Evolutionary conservation across 1,140 invertebrate species (phyloP), one percentile per base, ranked within the genome.

Genomic region (Monochamus saltuarius): DNA sequence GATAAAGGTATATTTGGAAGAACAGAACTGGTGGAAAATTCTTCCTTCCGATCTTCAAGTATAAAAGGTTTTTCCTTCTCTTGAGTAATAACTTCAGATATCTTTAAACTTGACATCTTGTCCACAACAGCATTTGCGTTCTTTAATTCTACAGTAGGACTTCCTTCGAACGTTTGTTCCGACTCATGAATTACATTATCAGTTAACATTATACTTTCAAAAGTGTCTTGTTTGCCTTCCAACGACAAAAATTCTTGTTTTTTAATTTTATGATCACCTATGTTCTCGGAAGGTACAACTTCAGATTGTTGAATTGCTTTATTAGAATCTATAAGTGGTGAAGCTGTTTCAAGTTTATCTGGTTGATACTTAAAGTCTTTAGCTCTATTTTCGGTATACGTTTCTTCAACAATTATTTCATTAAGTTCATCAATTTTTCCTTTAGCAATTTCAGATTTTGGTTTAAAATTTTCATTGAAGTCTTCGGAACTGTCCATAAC

Each of bases 151-250:
- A 46, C 57, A 29, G 75, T 40, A 6, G 68, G 59, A 59, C 74
- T 74, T 8, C 76, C 68, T 37, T 67, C 64, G 45, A 84, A 79
- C 43, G 72, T 62, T 40, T 71, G 72, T 73, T 84, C 83, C 52
- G 78, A 78, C 68, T 85, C 83, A 1, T 79, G 76, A 37, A 77
- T 62, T 34, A 80, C 59, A 19, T 77, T 73, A 73, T 83, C 78
- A 8, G 74, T 77, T 60, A 79, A 76, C 45, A 81, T 71, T 13
- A 85, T 59, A 62, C 80, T 77, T 69, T 83, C 80, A 19, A 81
- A 79, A 35, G 77, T 73, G 19, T 77, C 67, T 65, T 76, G 77
- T 64, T 78, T 69, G 52, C 80, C 65, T 56, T 62, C 36, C 11
- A 59, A 51, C 57, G 63, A 77, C 4, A 81, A 82, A 17, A 72